Percentiles rank a stretch among this genome's conserved stretches.
Evolutionary conservation across 2,888 invertebrate species (phyloP).

Genomic region (Amiota mariae): DNA sequence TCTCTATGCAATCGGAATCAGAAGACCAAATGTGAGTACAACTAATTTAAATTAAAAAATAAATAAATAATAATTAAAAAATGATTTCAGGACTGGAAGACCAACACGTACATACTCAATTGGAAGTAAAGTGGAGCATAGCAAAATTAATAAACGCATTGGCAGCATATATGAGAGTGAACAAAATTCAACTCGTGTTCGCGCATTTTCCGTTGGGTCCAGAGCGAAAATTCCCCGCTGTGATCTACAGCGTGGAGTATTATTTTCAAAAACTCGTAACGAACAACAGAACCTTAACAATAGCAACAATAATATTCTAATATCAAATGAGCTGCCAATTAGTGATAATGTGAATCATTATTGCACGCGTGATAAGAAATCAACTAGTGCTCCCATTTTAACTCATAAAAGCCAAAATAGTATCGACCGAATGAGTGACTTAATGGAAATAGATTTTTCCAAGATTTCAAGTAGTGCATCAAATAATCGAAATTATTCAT

Average conservation of each 20-base stretch:
- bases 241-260: constrained; percentile 67
- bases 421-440: constrained; percentile 81
- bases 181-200: constrained; percentile 76
- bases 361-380: constrained; percentile 74
- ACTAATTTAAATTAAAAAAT: neutral
- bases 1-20: constrained; percentile 44
- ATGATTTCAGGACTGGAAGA: constrained; percentile 68
- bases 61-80: too few relatives aligned
- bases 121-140: constrained; percentile 84
- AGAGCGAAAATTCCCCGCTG: constrained; percentile 75
- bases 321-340: constrained; percentile 48
- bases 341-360: constrained; percentile 41
- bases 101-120: constrained; percentile 89
- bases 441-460: constrained; percentile 88
- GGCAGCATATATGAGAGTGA: constrained; percentile 74
- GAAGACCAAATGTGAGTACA: constrained; percentile 51
- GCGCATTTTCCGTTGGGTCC: constrained; percentile 87
- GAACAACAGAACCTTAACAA: constrained; percentile 52
- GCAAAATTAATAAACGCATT: constrained; percentile 75
- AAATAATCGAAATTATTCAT: constrained; percentile 42
- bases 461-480: constrained; percentile 62
- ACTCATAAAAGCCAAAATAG: constrained; percentile 75
- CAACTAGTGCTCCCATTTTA: constrained; percentile 81
- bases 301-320: constrained; percentile 54
- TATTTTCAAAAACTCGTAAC: constrained; percentile 57